These are phyloP conservation scores for Lysiphlebus fabarum DNA, from an alignment of 1,140 invertebrate species.

Conservation along the genomic window DNA sequence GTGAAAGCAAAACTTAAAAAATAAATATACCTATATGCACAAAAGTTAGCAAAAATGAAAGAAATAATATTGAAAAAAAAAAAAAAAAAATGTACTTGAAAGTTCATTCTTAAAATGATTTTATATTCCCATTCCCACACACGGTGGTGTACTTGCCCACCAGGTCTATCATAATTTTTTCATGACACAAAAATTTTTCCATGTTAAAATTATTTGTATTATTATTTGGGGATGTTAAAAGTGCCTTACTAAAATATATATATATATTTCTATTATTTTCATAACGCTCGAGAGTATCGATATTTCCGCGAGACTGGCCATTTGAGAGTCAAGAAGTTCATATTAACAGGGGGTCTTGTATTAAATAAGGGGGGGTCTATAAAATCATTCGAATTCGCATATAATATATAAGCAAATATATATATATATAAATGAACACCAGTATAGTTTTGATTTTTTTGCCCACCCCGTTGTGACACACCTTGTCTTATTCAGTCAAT, in stretches of 20 bases:
- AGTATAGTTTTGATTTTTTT: slow-evolving; percentile 25
- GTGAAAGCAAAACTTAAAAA: background rate
- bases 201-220: slow-evolving; percentile 9
- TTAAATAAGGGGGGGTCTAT: slow-evolving; percentile 16
- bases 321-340: slow-evolving; percentile 29
- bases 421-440: slow-evolving; percentile 20
- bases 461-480: background rate
- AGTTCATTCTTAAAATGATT: slow-evolving; percentile 1
- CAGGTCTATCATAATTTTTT: slow-evolving; percentile 26
- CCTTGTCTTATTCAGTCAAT: too few species aligned
- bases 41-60: slow-evolving; percentile 8
- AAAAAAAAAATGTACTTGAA: slow-evolving; percentile 6
- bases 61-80: too few species aligned
- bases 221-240: too few species aligned
- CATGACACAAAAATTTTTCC: slow-evolving; percentile 18
- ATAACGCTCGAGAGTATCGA: slow-evolving; percentile 38
- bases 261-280: slow-evolving; percentile 13
- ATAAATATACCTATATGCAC: slow-evolving; percentile 16
- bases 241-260: too few species aligned
- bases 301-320: slow-evolving; percentile 49
- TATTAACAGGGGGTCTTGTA: slow-evolving; percentile 11
- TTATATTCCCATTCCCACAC: slow-evolving; percentile 41
- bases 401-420: too few species aligned
- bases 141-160: slow-evolving; percentile 34
- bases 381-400: slow-evolving; percentile 4